phyloP scores from a whole-genome alignment of 2,888 invertebrate genomes.

The Fragum whitleyi region DNA sequence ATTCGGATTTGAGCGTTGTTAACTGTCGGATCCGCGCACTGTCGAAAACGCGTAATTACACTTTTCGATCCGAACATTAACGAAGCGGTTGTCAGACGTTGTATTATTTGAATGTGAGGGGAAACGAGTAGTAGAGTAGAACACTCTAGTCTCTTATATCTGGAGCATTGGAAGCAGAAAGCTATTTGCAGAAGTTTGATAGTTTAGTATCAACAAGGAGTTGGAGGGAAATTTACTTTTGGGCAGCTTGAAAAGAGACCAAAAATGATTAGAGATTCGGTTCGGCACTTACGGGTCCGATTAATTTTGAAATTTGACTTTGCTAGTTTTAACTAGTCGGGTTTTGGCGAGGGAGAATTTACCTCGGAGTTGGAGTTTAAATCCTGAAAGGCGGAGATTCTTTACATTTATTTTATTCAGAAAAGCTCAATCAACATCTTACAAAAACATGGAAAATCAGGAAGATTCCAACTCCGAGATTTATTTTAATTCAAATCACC shows the following conservation, averaged over 20 bases:
- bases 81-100: not conserved
- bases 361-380: not conserved
- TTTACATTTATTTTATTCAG: not conserved
- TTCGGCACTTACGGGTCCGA: too few relatives aligned
- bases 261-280: too few relatives aligned
- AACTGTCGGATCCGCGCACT: not conserved
- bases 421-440: not conserved
- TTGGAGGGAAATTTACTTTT: too few relatives aligned
- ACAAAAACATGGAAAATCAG: conserved; percentile 21
- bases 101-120: not conserved
- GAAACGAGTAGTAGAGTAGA: not conserved
- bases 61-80: not conserved
- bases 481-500: conserved; percentile 37
- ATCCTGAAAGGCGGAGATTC: not conserved
- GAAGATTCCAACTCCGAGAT: conserved; percentile 34
- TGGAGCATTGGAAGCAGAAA: not conserved
- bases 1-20: too few relatives aligned
- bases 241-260: too few relatives aligned
- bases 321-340: too few relatives aligned
- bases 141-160: not conserved
- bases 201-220: too few relatives aligned
- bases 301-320: too few relatives aligned
- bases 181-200: not conserved
- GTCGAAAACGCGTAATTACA: not conserved
- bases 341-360: not conserved